Evolutionary conservation across 2,888 invertebrate species (phyloP).

Genomic region (Andrena marginata): DNA sequence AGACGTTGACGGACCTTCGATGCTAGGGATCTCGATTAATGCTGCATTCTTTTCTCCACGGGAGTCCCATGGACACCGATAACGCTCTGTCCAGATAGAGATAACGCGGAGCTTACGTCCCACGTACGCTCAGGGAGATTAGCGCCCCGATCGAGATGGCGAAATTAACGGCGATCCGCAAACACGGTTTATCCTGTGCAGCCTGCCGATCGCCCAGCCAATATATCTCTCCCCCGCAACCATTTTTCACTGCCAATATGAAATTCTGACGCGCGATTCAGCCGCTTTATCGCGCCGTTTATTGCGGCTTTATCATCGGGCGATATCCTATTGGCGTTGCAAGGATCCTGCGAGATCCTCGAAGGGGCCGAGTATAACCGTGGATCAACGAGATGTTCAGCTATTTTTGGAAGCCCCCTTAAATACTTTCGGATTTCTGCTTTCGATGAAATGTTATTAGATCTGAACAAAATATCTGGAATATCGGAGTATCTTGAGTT

Average conservation of each 20-base stretch:
- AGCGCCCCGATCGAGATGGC: constrained; percentile 45
- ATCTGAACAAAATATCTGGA: too few species aligned
- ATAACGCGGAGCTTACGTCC: constrained; percentile 41
- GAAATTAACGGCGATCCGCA: constrained; percentile 53
- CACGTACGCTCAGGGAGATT: constrained; percentile 47
- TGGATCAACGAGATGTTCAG: neutral
- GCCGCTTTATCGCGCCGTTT: neutral
- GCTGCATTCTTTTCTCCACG: neutral
- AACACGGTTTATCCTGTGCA: constrained; percentile 39
- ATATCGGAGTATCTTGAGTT: too few species aligned
- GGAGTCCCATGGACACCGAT: constrained; percentile 33
- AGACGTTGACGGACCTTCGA: neutral
- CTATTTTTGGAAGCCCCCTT: neutral
- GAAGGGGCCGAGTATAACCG: too few species aligned
- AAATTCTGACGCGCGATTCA: constrained; percentile 11
- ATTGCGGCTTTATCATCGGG: neutral
- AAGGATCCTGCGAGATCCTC: neutral
- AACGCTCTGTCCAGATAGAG: constrained; percentile 27
- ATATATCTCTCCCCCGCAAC: constrained; percentile 2
- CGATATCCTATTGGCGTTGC: neutral
- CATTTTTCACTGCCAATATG: constrained; percentile 21
- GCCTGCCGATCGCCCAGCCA: constrained; percentile 11
- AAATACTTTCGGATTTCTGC: neutral
- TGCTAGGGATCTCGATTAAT: constrained; percentile 9
- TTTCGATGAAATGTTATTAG: neutral